Conservation (phyloP, 2,797 vertebrate species). For the Mareca strepera region DNA sequence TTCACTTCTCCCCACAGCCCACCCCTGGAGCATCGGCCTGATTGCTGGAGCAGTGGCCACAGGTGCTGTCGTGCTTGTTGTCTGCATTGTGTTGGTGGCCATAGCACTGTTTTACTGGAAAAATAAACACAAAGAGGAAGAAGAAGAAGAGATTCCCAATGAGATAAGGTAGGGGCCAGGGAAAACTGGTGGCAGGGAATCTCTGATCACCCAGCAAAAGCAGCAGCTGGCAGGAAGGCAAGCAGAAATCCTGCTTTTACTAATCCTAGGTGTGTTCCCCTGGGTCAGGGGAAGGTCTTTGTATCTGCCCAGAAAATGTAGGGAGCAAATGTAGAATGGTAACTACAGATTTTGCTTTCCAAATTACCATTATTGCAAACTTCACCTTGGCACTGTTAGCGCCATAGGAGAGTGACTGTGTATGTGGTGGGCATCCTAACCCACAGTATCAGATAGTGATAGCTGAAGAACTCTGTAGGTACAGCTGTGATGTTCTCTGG, state of each 20-base stretch:
- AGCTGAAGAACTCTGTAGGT: background rate
- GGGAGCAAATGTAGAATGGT: background rate
- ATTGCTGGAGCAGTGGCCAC: slow-evolving; percentile 92
- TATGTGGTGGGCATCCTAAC: background rate
- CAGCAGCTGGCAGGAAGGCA: background rate
- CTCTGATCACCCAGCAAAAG: background rate
- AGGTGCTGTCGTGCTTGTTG: slow-evolving; percentile 85
- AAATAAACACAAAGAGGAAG: slow-evolving; percentile 96
- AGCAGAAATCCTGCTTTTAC: background rate
- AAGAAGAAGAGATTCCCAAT: slow-evolving; percentile 98
- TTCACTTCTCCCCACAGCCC: slow-evolving; percentile 82
- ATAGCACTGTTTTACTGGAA: slow-evolving; percentile 95
- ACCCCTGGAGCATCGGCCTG: slow-evolving; percentile 90
- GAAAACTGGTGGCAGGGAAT: background rate
- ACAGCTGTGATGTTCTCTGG: background rate
- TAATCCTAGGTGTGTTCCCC: background rate
- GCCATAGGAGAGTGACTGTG: background rate
- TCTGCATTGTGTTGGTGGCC: slow-evolving; percentile 88
- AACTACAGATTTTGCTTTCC: background rate
- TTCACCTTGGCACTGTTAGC: background rate
- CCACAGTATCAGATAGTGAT: background rate
- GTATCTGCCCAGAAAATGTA: background rate
- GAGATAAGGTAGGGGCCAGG: slow-evolving; percentile 90
- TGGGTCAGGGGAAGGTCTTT: background rate
- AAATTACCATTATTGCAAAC: background rate